Conservation (phyloP, 2,797 vertebrate species). For the Typhlichthys eigenmanni region DNA sequence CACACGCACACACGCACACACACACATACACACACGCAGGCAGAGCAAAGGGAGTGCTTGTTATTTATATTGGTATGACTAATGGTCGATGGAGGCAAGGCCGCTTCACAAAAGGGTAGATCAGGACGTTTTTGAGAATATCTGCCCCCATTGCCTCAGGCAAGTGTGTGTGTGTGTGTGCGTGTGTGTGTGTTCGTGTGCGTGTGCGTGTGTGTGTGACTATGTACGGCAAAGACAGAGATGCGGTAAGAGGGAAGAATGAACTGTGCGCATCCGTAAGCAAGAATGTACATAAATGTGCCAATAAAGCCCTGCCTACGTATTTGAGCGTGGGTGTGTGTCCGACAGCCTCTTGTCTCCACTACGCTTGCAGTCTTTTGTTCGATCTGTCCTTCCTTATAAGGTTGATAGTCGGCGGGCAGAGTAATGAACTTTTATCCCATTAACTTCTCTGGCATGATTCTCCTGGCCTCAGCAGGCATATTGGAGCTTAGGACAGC, state of each 20-base stretch:
- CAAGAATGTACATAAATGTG: constrained; percentile 39
- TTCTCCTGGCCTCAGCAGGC: constrained; percentile 58
- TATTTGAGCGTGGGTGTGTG: constrained; percentile 20
- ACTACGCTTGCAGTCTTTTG: constrained; percentile 48
- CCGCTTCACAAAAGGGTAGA: constrained; percentile 48
- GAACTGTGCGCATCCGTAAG: constrained; percentile 27
- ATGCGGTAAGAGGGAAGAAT: constrained; percentile 36
- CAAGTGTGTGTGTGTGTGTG: constrained; percentile 12
- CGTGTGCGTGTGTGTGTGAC: constrained; percentile 13
- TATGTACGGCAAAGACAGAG: constrained; percentile 29
- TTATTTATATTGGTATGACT: constrained; percentile 60
- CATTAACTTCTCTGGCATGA: constrained; percentile 54
- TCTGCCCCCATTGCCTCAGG: constrained; percentile 57
- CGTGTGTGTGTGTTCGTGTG: not conserved
- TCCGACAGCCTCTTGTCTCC: constrained; percentile 45
- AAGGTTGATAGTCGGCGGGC: constrained; percentile 51
- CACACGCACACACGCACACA: constrained; percentile 11
- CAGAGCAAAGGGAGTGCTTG: constrained; percentile 36
- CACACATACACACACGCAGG: constrained; percentile 12
- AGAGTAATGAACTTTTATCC: constrained; percentile 66
- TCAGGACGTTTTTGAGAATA: constrained; percentile 34
- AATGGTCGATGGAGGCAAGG: constrained; percentile 57
- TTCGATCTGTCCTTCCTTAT: constrained; percentile 56
- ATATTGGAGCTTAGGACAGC: constrained; percentile 63
- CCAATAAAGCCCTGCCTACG: constrained; percentile 27